Evolutionary conservation across 2,888 invertebrate species (phyloP).

Genomic region (Melinaea menophilus): DNA sequence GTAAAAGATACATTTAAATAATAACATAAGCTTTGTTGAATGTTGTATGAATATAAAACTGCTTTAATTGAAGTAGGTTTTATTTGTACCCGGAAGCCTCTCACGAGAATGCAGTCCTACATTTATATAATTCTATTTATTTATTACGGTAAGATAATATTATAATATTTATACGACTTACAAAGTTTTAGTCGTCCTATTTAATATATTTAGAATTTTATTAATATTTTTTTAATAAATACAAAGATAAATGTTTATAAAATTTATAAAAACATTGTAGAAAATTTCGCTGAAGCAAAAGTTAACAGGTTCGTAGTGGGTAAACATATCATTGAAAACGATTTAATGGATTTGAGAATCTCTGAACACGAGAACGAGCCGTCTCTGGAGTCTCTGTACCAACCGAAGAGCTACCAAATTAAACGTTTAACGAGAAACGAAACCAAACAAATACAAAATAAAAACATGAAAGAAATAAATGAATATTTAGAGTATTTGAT

Average conservation of each 20-base stretch:
- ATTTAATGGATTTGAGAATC: not conserved
- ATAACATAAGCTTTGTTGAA: constrained; percentile 8
- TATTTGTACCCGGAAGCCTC: constrained; percentile 11
- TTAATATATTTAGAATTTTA: too few species aligned
- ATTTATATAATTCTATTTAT: constrained; percentile 15
- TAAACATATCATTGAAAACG: not conserved
- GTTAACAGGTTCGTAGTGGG: not conserved
- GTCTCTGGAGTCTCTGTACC: not conserved
- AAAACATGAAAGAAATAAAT: constrained; percentile 8
- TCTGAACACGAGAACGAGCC: not conserved
- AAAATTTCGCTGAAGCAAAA: not conserved
- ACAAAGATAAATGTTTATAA: not conserved
- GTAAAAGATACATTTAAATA: not conserved
- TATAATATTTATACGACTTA: not conserved
- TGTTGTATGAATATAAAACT: constrained; percentile 14
- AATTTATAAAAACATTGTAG: not conserved
- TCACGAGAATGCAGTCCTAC: constrained; percentile 14
- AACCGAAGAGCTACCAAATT: not conserved
- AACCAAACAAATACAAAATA: constrained; percentile 1
- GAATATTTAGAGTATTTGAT: constrained; percentile 15
- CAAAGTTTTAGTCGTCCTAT: too few species aligned
- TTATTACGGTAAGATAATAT: constrained; percentile 17
- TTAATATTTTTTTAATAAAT: too few species aligned
- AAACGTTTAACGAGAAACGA: constrained; percentile 3
- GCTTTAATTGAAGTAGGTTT: constrained; percentile 19